Base-by-base conservation (phyloP, 1,140 invertebrate genomes). In the Scaptodrosophila lebanonensis region DNA sequence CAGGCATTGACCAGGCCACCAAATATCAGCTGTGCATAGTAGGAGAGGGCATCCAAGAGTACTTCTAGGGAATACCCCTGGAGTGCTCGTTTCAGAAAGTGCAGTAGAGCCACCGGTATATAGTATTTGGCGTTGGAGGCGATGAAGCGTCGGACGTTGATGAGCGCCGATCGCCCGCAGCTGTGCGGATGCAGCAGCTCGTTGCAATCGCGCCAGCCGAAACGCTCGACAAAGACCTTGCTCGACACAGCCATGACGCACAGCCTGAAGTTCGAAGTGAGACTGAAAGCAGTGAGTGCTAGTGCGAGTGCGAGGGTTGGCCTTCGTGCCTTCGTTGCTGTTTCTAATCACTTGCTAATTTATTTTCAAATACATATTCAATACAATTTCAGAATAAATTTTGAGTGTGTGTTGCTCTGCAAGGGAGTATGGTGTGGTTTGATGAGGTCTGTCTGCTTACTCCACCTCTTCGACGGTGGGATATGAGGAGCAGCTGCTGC, bases 401-500 rank as follows among this genome's bases (percentile, higher is more conserved):
- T n/a, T n/a, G n/a, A n/a, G n/a, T n/a, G n/a, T 11, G 9, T 12
- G 12, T 45, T 3, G 0, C 13, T 3, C 8, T 25, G 11, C n/a
- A n/a, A 3, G 8, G 12, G 3, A 33, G 9, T 13, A 4, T 33
- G 12, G 12, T n/a, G n/a, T n/a, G n/a, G 9, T 29, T 6, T 12
- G 8, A 9, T 0, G 15, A 12, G 20, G 7, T 16, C 8, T 35
- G 58, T 50, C n/a, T n/a, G 3, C 0, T 56, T 71, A 85, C 36
- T 86, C 85, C 42, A 86, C 79, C 60, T 86, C 83, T 12, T 86
- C 85, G 15, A 73, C 76, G 15, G 69, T 86, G 38, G 85, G 83
- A n/a, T n/a, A n/a, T 7, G 63, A 66, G 8, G 16, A 38, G 20
- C 39, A 43, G 3, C 43, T 88, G 35, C 88, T 89, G 48, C 88